Conservation (phyloP, 2,888 invertebrate species). For the Oasisia sp. region DNA sequence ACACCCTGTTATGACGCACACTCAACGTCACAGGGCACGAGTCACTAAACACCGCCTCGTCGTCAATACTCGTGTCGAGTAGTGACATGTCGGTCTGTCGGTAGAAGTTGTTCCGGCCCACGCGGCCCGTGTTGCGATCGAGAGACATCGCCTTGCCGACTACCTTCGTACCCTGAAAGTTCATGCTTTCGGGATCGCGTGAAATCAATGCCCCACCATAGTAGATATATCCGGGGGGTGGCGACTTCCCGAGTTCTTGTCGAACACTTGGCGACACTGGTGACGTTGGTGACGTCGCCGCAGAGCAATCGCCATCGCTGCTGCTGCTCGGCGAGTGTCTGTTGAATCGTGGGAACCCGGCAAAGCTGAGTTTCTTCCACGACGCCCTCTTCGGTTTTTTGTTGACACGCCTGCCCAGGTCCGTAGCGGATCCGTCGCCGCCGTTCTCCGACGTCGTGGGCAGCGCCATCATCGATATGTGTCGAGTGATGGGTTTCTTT, state of each 20-base stretch:
- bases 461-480: not conserved
- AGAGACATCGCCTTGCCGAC: not conserved
- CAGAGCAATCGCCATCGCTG: not conserved
- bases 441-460: not conserved
- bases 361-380: slow-evolving; percentile 17
- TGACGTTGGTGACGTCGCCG: not conserved
- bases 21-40: not conserved
- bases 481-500: not conserved
- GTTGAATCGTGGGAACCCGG: not conserved
- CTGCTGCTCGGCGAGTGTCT: not conserved
- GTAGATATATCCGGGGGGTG: not conserved
- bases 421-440: not conserved
- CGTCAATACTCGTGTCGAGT: not conserved
- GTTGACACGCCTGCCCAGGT: not conserved
- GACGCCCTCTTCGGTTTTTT: not conserved
- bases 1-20: not conserved
- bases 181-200: not conserved
- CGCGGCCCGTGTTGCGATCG: not conserved
- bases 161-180: not conserved
- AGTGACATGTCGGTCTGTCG: not conserved
- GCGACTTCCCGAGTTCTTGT: not conserved
- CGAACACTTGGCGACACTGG: not conserved
- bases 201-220: not conserved
- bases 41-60: not conserved
- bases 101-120: not conserved